Percentiles rank a stretch among this genome's conserved stretches.
Conservation (phyloP, 2,888 invertebrate species). For the Gasteruption jaculator region DNA sequence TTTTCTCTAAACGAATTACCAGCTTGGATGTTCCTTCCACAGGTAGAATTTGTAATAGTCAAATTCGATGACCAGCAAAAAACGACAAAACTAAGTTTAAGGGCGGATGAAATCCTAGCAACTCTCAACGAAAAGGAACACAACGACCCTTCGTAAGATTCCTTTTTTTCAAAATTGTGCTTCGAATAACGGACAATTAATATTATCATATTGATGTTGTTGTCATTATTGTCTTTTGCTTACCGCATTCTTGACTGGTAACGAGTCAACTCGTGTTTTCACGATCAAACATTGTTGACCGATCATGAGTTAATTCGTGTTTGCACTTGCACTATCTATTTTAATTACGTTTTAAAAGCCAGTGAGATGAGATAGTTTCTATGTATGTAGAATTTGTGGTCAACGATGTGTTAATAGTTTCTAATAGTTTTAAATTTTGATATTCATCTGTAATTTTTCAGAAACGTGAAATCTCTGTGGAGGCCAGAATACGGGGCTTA, state of each 20-base stretch:
- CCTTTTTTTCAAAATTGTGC: too few species aligned
- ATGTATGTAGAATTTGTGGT: too few species aligned
- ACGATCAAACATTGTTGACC: too few species aligned
- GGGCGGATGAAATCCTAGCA: constrained; percentile 74
- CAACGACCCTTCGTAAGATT: constrained; percentile 71
- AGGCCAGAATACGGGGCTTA: constrained; percentile 98
- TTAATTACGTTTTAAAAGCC: neutral
- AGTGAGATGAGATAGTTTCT: too few species aligned
- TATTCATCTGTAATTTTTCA: constrained; percentile 21
- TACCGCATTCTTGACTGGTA: too few species aligned
- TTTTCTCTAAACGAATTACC: constrained; percentile 9
- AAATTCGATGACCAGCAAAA: constrained; percentile 87
- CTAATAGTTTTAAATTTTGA: constrained; percentile 3
- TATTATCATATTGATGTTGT: neutral
- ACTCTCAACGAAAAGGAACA: constrained; percentile 78
- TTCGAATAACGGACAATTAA: neutral
- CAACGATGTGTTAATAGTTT: neutral
- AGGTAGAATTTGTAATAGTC: constrained; percentile 93
- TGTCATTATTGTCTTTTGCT: too few species aligned
- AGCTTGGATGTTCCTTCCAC: constrained; percentile 16
- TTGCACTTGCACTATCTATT: neutral
- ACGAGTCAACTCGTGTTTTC: too few species aligned
- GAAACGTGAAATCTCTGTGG: constrained; percentile 82
- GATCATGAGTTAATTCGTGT: too few species aligned
- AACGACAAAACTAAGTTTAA: constrained; percentile 79